Conservation (phyloP, 2,888 invertebrate genomes). For the Sacculina carcini region DNA sequence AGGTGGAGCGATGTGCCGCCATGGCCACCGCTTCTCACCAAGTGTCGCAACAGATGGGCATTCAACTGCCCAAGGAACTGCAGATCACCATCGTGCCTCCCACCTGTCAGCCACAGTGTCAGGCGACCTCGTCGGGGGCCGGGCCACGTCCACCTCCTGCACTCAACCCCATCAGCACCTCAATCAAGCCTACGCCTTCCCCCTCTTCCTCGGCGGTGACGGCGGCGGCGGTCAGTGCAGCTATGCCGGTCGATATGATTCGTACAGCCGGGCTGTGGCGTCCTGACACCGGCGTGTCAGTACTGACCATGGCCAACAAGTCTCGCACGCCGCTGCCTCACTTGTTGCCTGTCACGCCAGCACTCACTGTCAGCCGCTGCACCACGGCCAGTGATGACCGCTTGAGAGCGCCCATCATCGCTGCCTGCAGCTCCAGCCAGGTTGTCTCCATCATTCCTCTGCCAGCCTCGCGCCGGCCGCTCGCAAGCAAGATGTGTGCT, state of each 20-base stretch:
- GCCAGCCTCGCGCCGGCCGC: too few relatives aligned
- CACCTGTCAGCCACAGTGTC: not conserved
- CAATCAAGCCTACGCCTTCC: not conserved
- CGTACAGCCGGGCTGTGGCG: not conserved
- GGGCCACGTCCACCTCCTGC: too few relatives aligned
- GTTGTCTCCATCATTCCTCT: too few relatives aligned
- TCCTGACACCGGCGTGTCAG: not conserved
- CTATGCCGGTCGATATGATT: not conserved
- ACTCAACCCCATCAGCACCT: too few relatives aligned
- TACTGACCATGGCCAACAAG: not conserved
- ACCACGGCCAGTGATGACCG: too few relatives aligned
- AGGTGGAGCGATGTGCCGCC: not conserved
- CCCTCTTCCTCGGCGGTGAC: not conserved
- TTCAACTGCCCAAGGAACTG: slow-evolving; percentile 1
- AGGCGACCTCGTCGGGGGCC: not conserved
- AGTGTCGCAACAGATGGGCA: not conserved
- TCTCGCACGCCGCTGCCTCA: not conserved
- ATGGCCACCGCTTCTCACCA: not conserved
- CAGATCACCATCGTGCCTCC: not conserved
- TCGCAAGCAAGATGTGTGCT: too few relatives aligned
- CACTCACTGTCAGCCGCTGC: too few relatives aligned
- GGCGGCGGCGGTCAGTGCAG: not conserved
- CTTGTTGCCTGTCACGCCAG: too few relatives aligned
- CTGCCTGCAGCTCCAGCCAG: too few relatives aligned
- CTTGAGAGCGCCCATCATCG: too few relatives aligned